Base-by-base conservation (phyloP, 1,140 invertebrate genomes). In the Achroia grisella region DNA sequence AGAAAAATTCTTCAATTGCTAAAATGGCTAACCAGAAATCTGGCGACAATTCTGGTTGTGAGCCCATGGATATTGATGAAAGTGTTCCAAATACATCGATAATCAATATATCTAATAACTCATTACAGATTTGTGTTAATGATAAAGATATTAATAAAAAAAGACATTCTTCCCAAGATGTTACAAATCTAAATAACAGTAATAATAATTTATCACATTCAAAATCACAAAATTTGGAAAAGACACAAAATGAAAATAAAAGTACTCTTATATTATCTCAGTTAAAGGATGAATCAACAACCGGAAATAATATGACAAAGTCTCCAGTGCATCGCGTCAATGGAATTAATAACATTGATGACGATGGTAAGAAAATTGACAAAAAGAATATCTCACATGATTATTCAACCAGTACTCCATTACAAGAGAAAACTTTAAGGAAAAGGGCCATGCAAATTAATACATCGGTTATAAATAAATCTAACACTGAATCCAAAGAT, bases 31-130 rank as follows among this genome's bases (percentile, higher is more conserved):
- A 12, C 27, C 11, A 43, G 29, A 46, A 46, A 46, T 6, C 17
- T 23, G 17, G 17, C 6, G 2, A 13, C 42, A 58, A 64, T 59
- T 42, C 62, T 23, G 62, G 57, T 31, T 70, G 62, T 66, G 79
- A 83, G 62, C 75, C 76, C 13, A 83, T 83, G 77, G 80, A 81
- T 52, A 46, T 80, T 54, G 78, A 81, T 63, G 71, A 74, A 63
- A 76, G 71, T 36, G 56, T 82, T 13, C 72, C 65, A 31, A 71
- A 62, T 59, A 29, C 62, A 29, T 34, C 60, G 17, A 23, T 23
- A 23, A 23, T 23, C 6, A 6, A 23, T 23, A 6, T 3, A 3
- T 23, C 17, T 23, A 39, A 32, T 32, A n/a, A n/a, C n/a, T n/a
- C n/a, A n/a, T n/a, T n/a, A n/a, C 30, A 32, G 30, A n/a, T 32